phyloP scores from a whole-genome alignment of 2,113 vertebrate species.

The Pholis gunnellus region DNA sequence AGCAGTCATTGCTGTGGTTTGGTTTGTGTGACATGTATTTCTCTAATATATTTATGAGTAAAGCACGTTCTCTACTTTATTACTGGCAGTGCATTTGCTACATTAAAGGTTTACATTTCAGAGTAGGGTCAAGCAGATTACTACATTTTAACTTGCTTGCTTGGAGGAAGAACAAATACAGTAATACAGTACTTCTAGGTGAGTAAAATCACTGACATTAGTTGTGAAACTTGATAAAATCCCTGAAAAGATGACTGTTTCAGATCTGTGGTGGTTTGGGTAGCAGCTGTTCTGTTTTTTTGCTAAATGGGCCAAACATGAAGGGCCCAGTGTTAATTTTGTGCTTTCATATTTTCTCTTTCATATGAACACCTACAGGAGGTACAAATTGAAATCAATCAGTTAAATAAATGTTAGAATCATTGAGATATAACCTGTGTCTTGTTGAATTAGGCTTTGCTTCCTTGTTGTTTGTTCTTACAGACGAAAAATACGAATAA shows the following conservation, averaged over 20 bases:
- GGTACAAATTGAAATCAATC: not conserved
- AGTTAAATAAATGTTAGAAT: not conserved
- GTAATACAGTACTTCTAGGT: not conserved
- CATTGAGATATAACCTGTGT: not conserved
- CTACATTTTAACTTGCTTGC: not conserved
- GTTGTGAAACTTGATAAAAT: constrained; percentile 12
- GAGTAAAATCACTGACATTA: constrained; percentile 14
- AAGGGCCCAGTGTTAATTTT: not conserved
- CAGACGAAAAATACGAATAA: not conserved
- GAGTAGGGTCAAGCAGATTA: constrained; percentile 15
- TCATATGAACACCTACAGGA: not conserved
- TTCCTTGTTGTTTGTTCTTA: not conserved
- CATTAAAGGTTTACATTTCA: not conserved
- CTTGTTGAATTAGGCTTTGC: not conserved
- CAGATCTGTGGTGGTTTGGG: not conserved
- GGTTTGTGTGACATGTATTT: constrained; percentile 1
- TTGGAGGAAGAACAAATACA: not conserved
- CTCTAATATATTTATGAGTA: not conserved
- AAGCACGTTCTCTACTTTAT: not conserved
- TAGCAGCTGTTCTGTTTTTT: not conserved
- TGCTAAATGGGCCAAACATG: constrained; percentile 1
- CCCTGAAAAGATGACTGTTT: constrained; percentile 7
- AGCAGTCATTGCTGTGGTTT: not conserved
- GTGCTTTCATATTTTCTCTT: constrained; percentile 14
- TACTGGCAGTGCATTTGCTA: not conserved